Base-by-base conservation (phyloP, 2,888 invertebrate species). In the Ormyrus rosae region DNA sequence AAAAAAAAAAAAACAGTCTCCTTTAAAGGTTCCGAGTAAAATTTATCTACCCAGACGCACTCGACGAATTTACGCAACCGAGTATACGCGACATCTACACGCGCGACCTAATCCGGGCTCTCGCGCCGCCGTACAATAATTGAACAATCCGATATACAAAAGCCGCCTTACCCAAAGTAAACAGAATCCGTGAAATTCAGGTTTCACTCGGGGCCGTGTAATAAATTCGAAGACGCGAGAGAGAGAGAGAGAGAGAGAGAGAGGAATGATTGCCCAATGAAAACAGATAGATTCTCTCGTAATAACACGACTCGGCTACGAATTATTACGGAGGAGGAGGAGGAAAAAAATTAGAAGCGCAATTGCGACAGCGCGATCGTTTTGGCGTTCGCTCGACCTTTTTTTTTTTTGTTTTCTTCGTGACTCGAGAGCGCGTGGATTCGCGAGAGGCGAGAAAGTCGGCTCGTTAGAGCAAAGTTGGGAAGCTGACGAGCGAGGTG, bases 211-310 rank as follows among this genome's bases (percentile, higher is more conserved):
- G 1, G 5, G 1, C 13, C 48, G 13, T 45, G 60, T 53, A 68
- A 61, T 75, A 46, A 67, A 75, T 75, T 53, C 45, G 61, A 56
- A 58, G 34, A 34, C 46, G 11, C 6, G 13, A 65, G 19, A 19
- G 19, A 19, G 19, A 19, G 19, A 19, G 19, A 19, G 19, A 19
- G 19, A 19, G 19, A 19, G 19, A 19, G 19, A 19, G n/a, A 58
- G 58, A 48, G n/a, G 46, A 61, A 9, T 8, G 53, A 75, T 68
- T 75, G 68, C 68, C 34, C 46, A 75, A 51, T 51, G 19, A 67
- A 50, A 65, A 65, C 50, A 58, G 45, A 34, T 34, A 58, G 19
- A 51, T 53, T 67, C 53, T 68, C 60, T 60, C 68, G 68, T 58
- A 67, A 74, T 34, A 13, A 6, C 11, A 4, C 4, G 5, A 6